phyloP scores from a whole-genome alignment of 2,113 vertebrate species.

The Tenebrosternarchus preto region DNA sequence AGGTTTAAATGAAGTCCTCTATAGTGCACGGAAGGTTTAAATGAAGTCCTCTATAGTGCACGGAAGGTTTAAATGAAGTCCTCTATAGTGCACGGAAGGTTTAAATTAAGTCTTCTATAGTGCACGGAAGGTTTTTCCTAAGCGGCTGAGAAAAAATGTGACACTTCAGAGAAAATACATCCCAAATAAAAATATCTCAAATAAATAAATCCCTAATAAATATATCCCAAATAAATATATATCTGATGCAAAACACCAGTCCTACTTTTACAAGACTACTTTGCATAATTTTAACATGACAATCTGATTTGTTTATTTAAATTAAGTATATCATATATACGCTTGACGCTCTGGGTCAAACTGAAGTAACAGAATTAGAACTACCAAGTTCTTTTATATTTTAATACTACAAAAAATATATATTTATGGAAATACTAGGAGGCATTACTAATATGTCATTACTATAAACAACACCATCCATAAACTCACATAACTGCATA shows the following conservation, averaged over 20 bases:
- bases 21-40: no score
- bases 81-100: neutral
- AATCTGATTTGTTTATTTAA: conserved; percentile 45
- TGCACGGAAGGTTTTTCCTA: neutral
- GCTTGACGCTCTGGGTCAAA: conserved; percentile 22
- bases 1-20: no score
- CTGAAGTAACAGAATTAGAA: neutral
- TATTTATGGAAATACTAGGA: neutral
- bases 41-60: no score
- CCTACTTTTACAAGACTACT: conserved; percentile 42
- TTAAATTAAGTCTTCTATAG: neutral
- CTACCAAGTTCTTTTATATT: neutral
- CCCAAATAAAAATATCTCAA: no score
- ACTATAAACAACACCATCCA: neutral
- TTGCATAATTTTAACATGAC: conserved; percentile 46
- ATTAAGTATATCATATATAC: neutral
- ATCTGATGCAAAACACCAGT: conserved; percentile 46
- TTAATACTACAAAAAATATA: conserved; percentile 1
- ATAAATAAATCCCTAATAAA: no score
- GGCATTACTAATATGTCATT: neutral
- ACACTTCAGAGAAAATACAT: conserved; percentile 1
- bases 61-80: neutral
- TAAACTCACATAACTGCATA: neutral
- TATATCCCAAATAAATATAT: no score
- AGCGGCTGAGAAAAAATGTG: neutral